These are phyloP conservation scores for human (Homo sapiens) DNA, from an alignment of 2,113 vertebrate species.

Conservation along the genomic window GRCh38 chr9:136329001-136329500, in stretches of 20 bases:
- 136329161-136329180: background rate
- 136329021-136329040: background rate
- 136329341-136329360: background rate
- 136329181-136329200: background rate
- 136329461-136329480: rapidly evolving
- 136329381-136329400: background rate
- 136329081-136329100: background rate
- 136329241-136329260: background rate
- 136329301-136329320: background rate
- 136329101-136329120: no score
- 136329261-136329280: background rate
- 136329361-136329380: background rate
- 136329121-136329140: background rate
- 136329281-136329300: rapidly evolving
- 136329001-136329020: background rate
- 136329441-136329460: background rate
- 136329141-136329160: background rate
- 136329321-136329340: background rate
- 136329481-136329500: background rate
- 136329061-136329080: background rate
- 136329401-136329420: background rate
- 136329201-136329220: background rate
- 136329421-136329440: background rate
- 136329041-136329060: background rate
- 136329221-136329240: background rate